Conservation (phyloP, 2,113 vertebrate genomes). For the Istiophorus platypterus region DNA sequence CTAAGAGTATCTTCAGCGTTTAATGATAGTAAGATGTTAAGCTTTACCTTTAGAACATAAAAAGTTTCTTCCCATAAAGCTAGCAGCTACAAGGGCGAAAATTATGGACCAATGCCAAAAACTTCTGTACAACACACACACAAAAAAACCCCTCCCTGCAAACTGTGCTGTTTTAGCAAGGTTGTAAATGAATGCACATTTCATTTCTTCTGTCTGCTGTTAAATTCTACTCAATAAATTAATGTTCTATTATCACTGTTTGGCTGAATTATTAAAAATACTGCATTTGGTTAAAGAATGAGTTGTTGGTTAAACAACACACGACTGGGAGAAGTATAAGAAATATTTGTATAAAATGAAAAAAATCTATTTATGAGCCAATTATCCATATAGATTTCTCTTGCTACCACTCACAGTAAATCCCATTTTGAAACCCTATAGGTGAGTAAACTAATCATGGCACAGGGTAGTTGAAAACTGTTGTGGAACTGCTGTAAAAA, state of each 20-base stretch:
- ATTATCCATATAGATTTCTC: too few relatives aligned
- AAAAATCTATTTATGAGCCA: too few relatives aligned
- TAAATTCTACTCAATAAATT: background rate
- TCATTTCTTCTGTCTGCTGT: background rate
- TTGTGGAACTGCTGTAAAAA: too few relatives aligned
- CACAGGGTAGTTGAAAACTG: too few relatives aligned
- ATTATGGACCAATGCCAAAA: background rate
- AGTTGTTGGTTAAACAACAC: background rate
- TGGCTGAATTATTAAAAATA: background rate
- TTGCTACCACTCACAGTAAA: too few relatives aligned
- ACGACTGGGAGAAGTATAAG: background rate
- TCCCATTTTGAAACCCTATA: too few relatives aligned
- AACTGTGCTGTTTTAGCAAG: background rate
- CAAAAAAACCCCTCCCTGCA: too few relatives aligned
- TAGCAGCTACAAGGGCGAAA: background rate
- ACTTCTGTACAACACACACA: too few relatives aligned
- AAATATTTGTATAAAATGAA: too few relatives aligned
- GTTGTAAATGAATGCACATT: background rate
- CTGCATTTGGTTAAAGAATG: background rate
- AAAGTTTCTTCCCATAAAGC: background rate
- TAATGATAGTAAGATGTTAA: constrained; percentile 13
- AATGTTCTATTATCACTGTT: background rate
- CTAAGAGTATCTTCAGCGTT: background rate
- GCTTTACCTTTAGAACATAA: constrained; percentile 12
- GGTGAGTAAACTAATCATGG: too few relatives aligned